Evolutionary conservation across 2,888 invertebrate species (phyloP).

Genomic region (Ecdyonurus torrentis): DNA sequence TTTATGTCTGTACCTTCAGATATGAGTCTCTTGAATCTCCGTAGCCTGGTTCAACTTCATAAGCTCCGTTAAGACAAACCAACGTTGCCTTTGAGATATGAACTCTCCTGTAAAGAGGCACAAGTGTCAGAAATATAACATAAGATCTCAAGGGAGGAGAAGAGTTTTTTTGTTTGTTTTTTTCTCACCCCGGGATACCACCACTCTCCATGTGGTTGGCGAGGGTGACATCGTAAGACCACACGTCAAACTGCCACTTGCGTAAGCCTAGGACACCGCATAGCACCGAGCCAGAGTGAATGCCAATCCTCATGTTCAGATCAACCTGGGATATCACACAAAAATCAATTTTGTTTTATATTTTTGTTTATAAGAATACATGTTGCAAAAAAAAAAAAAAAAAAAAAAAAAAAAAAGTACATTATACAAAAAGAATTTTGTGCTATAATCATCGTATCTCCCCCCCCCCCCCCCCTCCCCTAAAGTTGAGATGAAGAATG

Average conservation of each 20-base stretch:
- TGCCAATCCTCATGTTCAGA: slow-evolving; percentile 94
- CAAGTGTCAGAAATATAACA: slow-evolving; percentile 2
- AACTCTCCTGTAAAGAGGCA: slow-evolving; percentile 51
- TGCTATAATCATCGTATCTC: too few species aligned
- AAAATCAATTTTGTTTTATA: too few species aligned
- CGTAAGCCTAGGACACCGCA: slow-evolving; percentile 87
- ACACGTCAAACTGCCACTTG: slow-evolving; percentile 89
- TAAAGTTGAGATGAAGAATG: too few species aligned
- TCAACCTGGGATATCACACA: too few species aligned
- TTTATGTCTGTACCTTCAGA: slow-evolving; percentile 39
- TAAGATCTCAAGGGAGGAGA: not conserved
- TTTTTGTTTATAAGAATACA: too few species aligned
- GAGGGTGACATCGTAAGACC: slow-evolving; percentile 88
- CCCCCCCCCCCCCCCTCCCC: too few species aligned
- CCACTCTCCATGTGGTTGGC: slow-evolving; percentile 97
- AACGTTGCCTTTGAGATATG: slow-evolving; percentile 88
- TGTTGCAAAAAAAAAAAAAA: too few species aligned
- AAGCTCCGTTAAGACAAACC: slow-evolving; percentile 68
- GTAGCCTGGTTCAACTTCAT: slow-evolving; percentile 85
- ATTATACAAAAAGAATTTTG: too few species aligned
- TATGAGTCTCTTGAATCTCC: slow-evolving; percentile 71
- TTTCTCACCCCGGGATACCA: slow-evolving; percentile 77
- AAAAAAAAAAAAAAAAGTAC: too few species aligned
- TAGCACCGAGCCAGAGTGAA: slow-evolving; percentile 89
- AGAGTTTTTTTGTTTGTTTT: not conserved